A percentile compares a stretch with the other conserved stretches of the same genome.
These are phyloP conservation scores for Tragopan temminckii DNA, from an alignment of 2,797 vertebrate genomes.

Conservation along the genomic window DNA sequence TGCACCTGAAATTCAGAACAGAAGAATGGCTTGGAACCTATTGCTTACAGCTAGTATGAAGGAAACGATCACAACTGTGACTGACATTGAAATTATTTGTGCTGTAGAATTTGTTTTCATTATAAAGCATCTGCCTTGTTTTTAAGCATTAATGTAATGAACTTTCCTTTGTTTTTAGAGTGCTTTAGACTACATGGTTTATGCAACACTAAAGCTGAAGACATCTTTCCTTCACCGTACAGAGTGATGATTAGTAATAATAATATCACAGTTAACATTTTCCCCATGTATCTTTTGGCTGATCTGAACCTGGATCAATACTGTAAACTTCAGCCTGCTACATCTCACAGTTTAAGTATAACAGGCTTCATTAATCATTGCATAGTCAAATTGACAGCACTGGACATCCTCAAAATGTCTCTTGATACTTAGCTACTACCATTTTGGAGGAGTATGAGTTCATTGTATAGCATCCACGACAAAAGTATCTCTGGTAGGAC, in stretches of 20 bases:
- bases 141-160: not conserved
- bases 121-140: not conserved
- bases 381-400: not conserved
- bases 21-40: not conserved
- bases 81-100: not conserved
- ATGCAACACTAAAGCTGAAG: not conserved
- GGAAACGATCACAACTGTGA: not conserved
- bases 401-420: not conserved
- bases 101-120: not conserved
- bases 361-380: not conserved
- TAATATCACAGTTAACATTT: not conserved
- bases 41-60: accelerated
- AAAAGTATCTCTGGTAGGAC: not conserved
- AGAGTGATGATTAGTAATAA: not conserved
- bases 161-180: not conserved
- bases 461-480: not conserved
- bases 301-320: conserved; percentile 25
- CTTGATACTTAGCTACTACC: not conserved
- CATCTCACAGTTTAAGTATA: not conserved
- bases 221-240: not conserved
- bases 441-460: not conserved
- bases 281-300: not conserved
- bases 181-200: not conserved
- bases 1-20: not conserved
- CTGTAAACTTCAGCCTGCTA: not conserved